These are phyloP conservation scores for Suricata suricatta DNA, from an alignment of 2,113 vertebrate genomes.

Conservation along the genomic window DNA sequence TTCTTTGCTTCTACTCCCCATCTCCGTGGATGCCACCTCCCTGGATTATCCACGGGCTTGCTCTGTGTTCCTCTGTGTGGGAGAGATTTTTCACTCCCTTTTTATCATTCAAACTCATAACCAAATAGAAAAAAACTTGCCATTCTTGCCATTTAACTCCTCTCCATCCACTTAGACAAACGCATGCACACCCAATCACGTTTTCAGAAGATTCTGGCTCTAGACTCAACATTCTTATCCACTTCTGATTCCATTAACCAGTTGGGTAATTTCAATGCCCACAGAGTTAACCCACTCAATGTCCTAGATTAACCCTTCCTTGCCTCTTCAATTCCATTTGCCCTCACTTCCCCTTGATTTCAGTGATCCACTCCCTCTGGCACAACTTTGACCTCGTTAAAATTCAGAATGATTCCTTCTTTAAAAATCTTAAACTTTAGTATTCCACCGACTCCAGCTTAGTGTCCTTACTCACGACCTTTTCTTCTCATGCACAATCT, in stretches of 20 bases:
- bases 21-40: background rate
- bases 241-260: background rate
- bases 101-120: background rate
- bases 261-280: background rate
- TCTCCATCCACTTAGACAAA: background rate
- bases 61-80: background rate
- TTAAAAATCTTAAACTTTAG: conserved; percentile 1
- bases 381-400: background rate
- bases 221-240: background rate
- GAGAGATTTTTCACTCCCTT: background rate
- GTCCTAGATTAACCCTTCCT: background rate
- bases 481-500: background rate
- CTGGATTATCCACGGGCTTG: background rate
- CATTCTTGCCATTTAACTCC: background rate
- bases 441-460: background rate
- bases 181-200: background rate
- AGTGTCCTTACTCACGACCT: background rate
- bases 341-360: background rate
- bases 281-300: background rate
- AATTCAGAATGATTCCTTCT: background rate
- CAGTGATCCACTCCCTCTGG: background rate
- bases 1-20: accelerated
- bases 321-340: background rate
- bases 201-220: background rate
- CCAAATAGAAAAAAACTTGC: background rate